Evolutionary conservation across 2,797 vertebrate species (phyloP), one percentile per base, ranked within the genome.

Genomic region (Sebastes steindachneri): DNA sequence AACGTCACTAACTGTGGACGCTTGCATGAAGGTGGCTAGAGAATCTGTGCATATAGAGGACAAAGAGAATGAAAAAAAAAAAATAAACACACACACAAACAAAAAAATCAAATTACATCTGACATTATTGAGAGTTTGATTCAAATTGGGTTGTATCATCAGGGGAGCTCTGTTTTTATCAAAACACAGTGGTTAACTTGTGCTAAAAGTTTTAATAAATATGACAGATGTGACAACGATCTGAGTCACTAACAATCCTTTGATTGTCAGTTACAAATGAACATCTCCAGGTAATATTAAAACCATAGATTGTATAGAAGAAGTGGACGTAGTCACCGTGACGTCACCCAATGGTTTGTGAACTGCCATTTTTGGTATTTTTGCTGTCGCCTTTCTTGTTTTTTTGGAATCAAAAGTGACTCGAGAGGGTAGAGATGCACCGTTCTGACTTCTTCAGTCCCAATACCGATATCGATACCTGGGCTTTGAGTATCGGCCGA

Each of bases 101-200:
- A 31, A 41, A 64, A 17, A 21, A 48, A 60, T 23, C 7, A 21
- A 59, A 53, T 79, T 45, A 54, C 12, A 21, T 59, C 58, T 68
- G 29, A 53, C n/a, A 78, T 73, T 5, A 28, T 2, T 29, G 41
- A 64, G 57, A 64, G 57, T 37, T 72, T 72, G 48, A 67, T 75
- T 73, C n/a, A 5, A 12, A 21, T 37, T 45, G 26, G 63, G 19
- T 58, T 41, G 28, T 51, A 65, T 83, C 80, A 65, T 75, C 62
- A 26, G 57, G 55, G 63, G 68, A 73, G 68, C 54, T 70, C 51
- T 63, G 33, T 21, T 21, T 57, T 53, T 25, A 69, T 33, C 68
- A 60, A 68, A 72, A 55, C 29, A 70, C 66, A 53, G 29, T 21
- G 2, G 41, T 17, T 55, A 23, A 68, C 62, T 68, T 51, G 21